Evolutionary conservation across 2,797 vertebrate species (phyloP), one percentile per base, ranked within the genome.

Genomic region (Pipistrellus pygmaeus): DNA sequence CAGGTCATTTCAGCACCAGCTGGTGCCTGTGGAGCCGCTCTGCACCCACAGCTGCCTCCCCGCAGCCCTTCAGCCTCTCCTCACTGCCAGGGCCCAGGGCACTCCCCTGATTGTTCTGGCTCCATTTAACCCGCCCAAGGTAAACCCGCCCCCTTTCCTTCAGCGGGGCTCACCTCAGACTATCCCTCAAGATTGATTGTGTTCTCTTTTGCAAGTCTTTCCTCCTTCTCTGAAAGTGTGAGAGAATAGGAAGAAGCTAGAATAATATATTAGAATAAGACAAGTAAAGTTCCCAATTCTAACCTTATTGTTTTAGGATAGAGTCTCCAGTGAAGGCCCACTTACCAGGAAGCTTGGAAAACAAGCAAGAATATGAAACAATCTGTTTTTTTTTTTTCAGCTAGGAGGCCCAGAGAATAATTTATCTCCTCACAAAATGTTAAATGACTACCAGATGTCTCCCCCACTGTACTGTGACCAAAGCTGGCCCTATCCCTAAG

Each of bases 301-400:
- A 86, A 71, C 25, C 4, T 75, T 87, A 83, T 73, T 90, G 46
- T 82, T 85, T 87, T 73, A 32, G 75, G 44, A 14, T 68, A 55
- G 17, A 91, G 84, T 94, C 20, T 83, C 55, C 51, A 69, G 60
- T 60, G 82, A 89, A 80, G 9, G 2, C 10, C 13, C 27, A 60
- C 21, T 90, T 78, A 60, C 35, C n/a, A 83, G 62, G 94, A 91
- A 91, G 27, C 71, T 60, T 57, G 71, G 32, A 84, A 88, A 96
- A 23, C 71, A 86, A 88, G 92, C 3, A 80, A 57, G 80, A 92
- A 3, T 38, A 75, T 9, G 32, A 91, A 92, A n/a, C 17, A 13
- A 90, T 78, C 25, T 46, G 6, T 84, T 84, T 92, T 23, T 84
- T 84, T 92, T 23, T 11, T 32, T 96, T 10, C 21, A 88, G 13